Evolutionary conservation across 2,113 vertebrate genomes (phyloP), one percentile per base, ranked within the genome.

Genomic region (Platichthys stellatus): DNA sequence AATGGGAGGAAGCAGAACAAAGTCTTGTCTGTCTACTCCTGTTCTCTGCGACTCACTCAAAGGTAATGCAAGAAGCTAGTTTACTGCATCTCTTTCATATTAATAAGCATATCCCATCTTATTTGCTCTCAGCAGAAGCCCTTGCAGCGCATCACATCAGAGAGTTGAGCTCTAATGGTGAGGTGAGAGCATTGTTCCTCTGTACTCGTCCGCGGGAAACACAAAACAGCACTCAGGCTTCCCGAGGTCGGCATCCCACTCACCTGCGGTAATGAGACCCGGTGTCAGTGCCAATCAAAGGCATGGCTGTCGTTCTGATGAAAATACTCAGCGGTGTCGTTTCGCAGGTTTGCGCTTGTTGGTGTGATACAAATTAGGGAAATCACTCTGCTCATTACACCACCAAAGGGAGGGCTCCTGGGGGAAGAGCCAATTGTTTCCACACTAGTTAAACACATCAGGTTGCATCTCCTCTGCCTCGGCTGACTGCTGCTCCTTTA

Each of bases 221-320:
- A 95, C 90, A 93, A 94, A 95, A 95, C 93, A 94, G 93, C 94
- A 96, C 95, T 97, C 95, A 94, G 92, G 91, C 92, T 86, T 89
- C 93, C 94, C 93, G 91, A 95, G 91, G 89, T 92, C 87, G 85
- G 72, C 88, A 86, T 93, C 95, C 94, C 93, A 93, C 91, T 94
- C 93, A 91, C 95, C 95, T 95, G 94, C 96, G 89, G 95, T 96
- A 97, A 96, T 96, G 96, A 97, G 94, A 91, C 92, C 88, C 90
- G 76, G 89, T 94, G 95, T 95, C 94, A 90, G 87, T 91, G 94
- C 93, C 94, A 95, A 95, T 95, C 92, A 93, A 92, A 93, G 88
- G 53, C 81, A 23, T 43, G 87, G 83, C 83, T 90, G 83, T 57
- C 59, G 87, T 91, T 94, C 94, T 93, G 93, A 92, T 91, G 93